Evolutionary conservation across 2,797 vertebrate species (phyloP).

Genomic region (Xyrichtys novacula): DNA sequence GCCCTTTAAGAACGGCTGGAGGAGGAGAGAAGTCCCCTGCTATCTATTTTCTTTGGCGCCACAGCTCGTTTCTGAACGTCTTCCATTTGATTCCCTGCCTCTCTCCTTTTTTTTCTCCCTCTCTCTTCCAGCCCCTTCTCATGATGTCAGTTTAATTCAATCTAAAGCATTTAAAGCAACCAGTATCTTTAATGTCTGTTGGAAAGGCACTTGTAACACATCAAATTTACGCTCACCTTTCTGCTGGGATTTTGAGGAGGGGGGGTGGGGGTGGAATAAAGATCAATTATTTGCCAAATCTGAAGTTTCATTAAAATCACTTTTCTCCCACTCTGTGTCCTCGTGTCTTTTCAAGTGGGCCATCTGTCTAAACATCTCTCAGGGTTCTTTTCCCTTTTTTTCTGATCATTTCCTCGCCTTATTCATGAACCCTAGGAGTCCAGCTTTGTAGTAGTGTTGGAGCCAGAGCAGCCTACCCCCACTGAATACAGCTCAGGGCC

Average conservation of each 20-base stretch:
- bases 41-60: slow-evolving; percentile 93
- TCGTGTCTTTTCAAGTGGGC: slow-evolving; percentile 97
- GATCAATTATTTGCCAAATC: slow-evolving; percentile 95
- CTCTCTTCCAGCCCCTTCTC: slow-evolving; percentile 80
- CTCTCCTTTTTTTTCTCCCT: slow-evolving; percentile 76
- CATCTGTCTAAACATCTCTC: slow-evolving; percentile 99
- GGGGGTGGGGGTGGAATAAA: slow-evolving; percentile 82
- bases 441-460: slow-evolving; percentile 98
- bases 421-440: slow-evolving; percentile 99
- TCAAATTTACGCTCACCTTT: slow-evolving; percentile 88
- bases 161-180: slow-evolving; percentile 79
- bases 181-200: slow-evolving; percentile 81
- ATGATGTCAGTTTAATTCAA: slow-evolving; percentile 85
- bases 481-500: slow-evolving; percentile 90
- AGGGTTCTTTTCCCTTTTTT: slow-evolving; percentile 93
- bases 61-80: slow-evolving; percentile 90
- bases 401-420: slow-evolving; percentile 99
- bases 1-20: slow-evolving; percentile 78
- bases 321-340: slow-evolving; percentile 87
- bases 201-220: slow-evolving; percentile 83
- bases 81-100: slow-evolving; percentile 91
- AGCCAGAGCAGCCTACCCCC: slow-evolving; percentile 93
- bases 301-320: slow-evolving; percentile 99
- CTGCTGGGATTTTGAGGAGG: slow-evolving; percentile 73
- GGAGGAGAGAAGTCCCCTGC: slow-evolving; percentile 81